phyloP scores from a whole-genome alignment of 2,113 vertebrate species.

The Sinocyclocheilus maitianheensis region DNA sequence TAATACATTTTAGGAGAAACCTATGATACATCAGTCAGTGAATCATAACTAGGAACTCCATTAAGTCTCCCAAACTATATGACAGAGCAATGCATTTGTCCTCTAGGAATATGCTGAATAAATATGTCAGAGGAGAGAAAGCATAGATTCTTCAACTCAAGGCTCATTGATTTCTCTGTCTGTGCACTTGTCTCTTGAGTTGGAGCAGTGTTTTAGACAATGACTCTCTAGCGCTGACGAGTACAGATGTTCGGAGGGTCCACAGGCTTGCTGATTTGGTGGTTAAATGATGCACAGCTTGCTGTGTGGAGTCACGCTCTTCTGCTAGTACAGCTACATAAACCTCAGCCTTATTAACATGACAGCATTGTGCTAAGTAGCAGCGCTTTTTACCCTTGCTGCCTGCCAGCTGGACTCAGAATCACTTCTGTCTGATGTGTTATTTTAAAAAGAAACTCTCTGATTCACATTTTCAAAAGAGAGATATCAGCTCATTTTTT shows the following conservation, averaged over 20 bases:
- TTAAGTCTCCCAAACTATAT: neutral
- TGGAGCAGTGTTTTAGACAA: conserved; percentile 49
- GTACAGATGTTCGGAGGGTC: conserved; percentile 26
- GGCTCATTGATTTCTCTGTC: conserved; percentile 41
- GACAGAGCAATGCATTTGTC: neutral
- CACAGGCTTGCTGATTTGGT: conserved; percentile 34
- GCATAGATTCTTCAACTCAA: conserved; percentile 15
- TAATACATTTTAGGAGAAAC: neutral
- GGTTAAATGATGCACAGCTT: conserved; percentile 44
- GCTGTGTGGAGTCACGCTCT: conserved; percentile 31
- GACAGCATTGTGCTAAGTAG: conserved; percentile 1
- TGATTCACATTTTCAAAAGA: conserved; percentile 9
- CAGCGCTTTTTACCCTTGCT: neutral
- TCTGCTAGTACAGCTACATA: conserved; percentile 17
- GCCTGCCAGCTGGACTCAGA: conserved; percentile 2
- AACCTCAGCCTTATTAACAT: conserved; percentile 42
- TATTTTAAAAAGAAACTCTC: conserved; percentile 11
- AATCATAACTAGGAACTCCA: neutral
- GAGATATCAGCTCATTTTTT: neutral
- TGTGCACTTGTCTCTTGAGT: conserved; percentile 32
- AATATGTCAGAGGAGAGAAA: conserved; percentile 13
- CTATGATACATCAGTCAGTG: neutral
- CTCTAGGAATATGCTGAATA: neutral
- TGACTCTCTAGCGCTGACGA: conserved; percentile 33
- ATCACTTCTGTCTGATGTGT: neutral